Base-by-base conservation (phyloP, 1,140 invertebrate species). In the Rhagoletis zephyria region DNA sequence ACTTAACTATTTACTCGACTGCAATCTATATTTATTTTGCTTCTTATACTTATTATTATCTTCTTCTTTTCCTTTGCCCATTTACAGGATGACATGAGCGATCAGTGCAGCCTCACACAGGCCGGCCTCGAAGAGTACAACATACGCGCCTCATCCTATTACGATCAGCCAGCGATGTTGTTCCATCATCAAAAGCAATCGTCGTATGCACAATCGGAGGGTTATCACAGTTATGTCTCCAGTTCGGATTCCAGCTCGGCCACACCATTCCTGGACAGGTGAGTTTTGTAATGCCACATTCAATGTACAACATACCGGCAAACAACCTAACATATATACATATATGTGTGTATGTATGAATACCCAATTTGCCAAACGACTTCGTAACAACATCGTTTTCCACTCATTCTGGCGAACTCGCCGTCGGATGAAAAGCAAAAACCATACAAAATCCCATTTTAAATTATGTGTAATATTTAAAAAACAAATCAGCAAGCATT, bases 211-310 rank as follows among this genome's bases (percentile, higher is more conserved):
- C 96, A 97, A 89, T 96, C 96, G 42, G 96, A 97, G 93, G 96
- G 96, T 14, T 97, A 97, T 91, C 96, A 97, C 90, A 96, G 96
- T 92, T 97, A 96, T 92, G 96, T 96, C 42, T 97, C 96, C 87
- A 97, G 95, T 90, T 96, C 95, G 61, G 97, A 96, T 93, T 97
- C 96, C 5, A 96, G 95, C 30, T 96, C 96, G 14, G 95, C 94
- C 40, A 97, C 96, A 6, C 96, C 96, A 14, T 96, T 97, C 90
- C 93, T 97, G 87, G 96, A 97, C 91, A 94, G 95, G 95, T 95
- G 91, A 93, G 90, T 92, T 56, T 81, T 30, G 9, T 16, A 19
- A 63, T 63, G 61, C 61, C 61, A 63, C 67, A 45, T 16, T 48
- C 42, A 45, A 16, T 74, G 67, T 30, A 10, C 45, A 5, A 45